Conservation (phyloP, 1,140 invertebrate species). For the Scaptomyza pallida region DNA sequence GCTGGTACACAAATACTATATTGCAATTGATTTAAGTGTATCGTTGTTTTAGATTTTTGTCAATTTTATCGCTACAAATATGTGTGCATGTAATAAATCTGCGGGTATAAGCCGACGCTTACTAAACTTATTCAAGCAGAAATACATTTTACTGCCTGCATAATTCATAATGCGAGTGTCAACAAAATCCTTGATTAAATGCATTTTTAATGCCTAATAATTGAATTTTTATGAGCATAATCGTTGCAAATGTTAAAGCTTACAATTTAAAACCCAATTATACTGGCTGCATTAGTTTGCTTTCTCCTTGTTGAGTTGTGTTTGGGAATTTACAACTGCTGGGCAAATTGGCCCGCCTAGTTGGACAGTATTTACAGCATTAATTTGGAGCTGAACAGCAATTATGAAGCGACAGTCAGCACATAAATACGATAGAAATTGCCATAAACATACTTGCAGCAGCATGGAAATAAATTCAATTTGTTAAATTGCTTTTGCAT, state of each 20-base stretch:
- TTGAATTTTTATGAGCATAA: slow-evolving; percentile 25
- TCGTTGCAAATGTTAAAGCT: slow-evolving; percentile 22
- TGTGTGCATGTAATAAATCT: slow-evolving; percentile 5
- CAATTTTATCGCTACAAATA: slow-evolving; percentile 8
- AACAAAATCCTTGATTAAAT: slow-evolving; percentile 2
- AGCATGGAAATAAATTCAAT: slow-evolving; percentile 76
- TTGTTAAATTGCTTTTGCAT: slow-evolving; percentile 75
- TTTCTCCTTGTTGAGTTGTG: slow-evolving; percentile 12
- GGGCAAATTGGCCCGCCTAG: slow-evolving; percentile 52
- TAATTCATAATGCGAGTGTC: not conserved
- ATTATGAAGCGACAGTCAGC: slow-evolving; percentile 52
- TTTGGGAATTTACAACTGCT: slow-evolving; percentile 45
- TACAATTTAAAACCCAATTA: slow-evolving; percentile 32
- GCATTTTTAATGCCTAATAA: slow-evolving; percentile 2
- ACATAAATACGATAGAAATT: slow-evolving; percentile 61
- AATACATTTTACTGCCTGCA: too few species aligned
- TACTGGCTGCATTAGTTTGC: slow-evolving; percentile 1
- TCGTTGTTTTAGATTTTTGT: slow-evolving; percentile 13
- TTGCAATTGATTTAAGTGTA: slow-evolving; percentile 13
- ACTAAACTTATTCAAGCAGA: not conserved
- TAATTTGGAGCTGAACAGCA: slow-evolving; percentile 41
- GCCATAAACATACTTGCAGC: slow-evolving; percentile 73
- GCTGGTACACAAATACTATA: slow-evolving; percentile 13
- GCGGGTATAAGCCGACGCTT: slow-evolving; percentile 1
- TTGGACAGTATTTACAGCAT: slow-evolving; percentile 55